Evolutionary conservation across 2,888 invertebrate species (phyloP).

Genomic region (Plutella xylostella): DNA sequence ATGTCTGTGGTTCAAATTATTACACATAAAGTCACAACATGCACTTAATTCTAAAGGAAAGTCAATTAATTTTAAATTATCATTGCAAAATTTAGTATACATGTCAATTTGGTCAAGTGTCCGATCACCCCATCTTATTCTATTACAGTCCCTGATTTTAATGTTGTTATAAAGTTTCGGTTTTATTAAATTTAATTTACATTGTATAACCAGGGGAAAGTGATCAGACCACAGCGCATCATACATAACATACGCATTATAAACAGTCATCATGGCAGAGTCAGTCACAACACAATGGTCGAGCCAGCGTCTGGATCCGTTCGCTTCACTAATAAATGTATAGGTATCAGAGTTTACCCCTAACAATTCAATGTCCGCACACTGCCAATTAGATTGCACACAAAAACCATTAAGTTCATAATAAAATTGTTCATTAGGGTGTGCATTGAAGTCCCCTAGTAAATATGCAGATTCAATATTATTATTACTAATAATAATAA

Average conservation of each 20-base stretch:
- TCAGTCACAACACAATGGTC: slow-evolving; percentile 12
- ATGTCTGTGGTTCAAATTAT: background rate
- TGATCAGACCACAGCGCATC: slow-evolving; percentile 12
- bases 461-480: background rate
- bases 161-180: background rate
- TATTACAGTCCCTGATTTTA: background rate
- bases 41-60: too few relatives aligned
- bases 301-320: slow-evolving; percentile 2
- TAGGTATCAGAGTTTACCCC: slow-evolving; percentile 6
- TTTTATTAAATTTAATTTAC: background rate
- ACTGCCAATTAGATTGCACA: slow-evolving; percentile 9
- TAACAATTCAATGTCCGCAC: slow-evolving; percentile 12
- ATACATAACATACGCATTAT: slow-evolving; percentile 2
- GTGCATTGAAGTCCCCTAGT: slow-evolving; percentile 9
- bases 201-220: slow-evolving; percentile 7
- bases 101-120: background rate
- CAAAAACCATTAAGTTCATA: slow-evolving; percentile 13
- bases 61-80: too few relatives aligned
- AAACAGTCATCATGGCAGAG: slow-evolving; percentile 6
- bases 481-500: background rate
- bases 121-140: slow-evolving; percentile 4
- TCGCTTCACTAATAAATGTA: slow-evolving; percentile 7
- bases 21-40: background rate
- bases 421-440: slow-evolving; percentile 9
- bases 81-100: slow-evolving; percentile 2